Evolutionary conservation across 2,888 invertebrate species (phyloP).

Genomic region (Synanthedon tipuliformis): DNA sequence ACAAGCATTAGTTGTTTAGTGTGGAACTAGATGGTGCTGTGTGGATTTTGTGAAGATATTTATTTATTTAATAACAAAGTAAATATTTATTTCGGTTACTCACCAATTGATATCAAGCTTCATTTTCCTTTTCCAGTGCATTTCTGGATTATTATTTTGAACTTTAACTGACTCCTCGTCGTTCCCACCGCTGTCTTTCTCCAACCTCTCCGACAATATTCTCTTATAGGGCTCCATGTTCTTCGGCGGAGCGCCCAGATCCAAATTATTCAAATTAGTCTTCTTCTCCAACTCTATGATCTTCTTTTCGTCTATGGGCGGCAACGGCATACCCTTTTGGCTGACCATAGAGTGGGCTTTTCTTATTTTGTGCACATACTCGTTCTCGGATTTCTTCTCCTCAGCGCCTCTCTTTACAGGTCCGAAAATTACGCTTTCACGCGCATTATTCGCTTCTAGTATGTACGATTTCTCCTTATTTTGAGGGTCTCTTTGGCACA

Average conservation of each 20-base stretch:
- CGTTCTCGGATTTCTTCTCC: constrained; percentile 31
- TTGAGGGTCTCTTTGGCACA: constrained; percentile 2
- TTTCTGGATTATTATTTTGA: constrained; percentile 23
- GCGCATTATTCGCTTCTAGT: constrained; percentile 53
- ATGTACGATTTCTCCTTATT: constrained; percentile 47
- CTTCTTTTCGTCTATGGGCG: constrained; percentile 53
- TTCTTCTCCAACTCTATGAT: constrained; percentile 36
- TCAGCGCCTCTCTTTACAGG: constrained; percentile 16
- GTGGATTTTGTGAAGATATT: too few relatives aligned
- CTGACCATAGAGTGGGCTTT: constrained; percentile 42
- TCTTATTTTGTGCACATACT: constrained; percentile 59
- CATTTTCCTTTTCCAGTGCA: constrained; percentile 47
- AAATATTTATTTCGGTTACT: constrained; percentile 8
- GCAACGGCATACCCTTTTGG: constrained; percentile 32
- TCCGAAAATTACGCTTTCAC: constrained; percentile 60
- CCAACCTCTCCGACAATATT: constrained; percentile 41
- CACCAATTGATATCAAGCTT: constrained; percentile 40
- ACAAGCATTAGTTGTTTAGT: too few relatives aligned
- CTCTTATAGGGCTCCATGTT: constrained; percentile 56
- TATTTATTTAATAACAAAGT: too few relatives aligned
- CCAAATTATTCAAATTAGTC: constrained; percentile 27
- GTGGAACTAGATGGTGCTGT: too few relatives aligned
- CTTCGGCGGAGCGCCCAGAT: constrained; percentile 37
- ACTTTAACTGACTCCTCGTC: constrained; percentile 11
- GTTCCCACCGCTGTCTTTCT: constrained; percentile 5